Base-by-base conservation (phyloP, 2,888 invertebrate genomes). In the Saturnia japonica region DNA sequence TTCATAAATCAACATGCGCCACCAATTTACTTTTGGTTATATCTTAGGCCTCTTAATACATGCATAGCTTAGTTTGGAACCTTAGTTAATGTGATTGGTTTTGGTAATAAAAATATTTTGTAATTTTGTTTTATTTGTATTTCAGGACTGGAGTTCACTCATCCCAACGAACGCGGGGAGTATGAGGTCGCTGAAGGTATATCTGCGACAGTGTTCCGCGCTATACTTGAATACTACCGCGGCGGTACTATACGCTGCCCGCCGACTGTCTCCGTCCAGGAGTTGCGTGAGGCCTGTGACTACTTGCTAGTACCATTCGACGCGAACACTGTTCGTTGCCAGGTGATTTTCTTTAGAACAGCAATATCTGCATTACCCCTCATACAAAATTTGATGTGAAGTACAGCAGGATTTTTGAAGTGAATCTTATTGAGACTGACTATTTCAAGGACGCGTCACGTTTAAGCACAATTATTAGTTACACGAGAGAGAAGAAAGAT, bases 241-340 rank as follows among this genome's bases (percentile, higher is more conserved):
- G 97, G 97, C 25, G 99, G 99, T 4, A 94, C 97, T 51, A 98
- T 99, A 77, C 96, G 97, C 54, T 99, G 99, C 85, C 99, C 99
- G 0, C 98, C 99, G 0, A 97, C 98, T 0, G 98, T 99, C 0
- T 97, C 98, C 0, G 99, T 99, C 60, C 98, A 98, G 82, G 99
- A 99, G 90, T 90, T 99, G 76, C 95, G 99, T 74, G 99, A 99
- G 91, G 99, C 99, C 28, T 99, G 99, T 87, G 99, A 99, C 90
- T 99, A 99, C 89, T 95, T 99, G 71, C 95, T 99, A 64, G 97
- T 99, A 84, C 99, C 99, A 19, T 99, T 99, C 87, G 99, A 99
- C 93, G 98, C 99, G 14, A 96, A 96, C 77, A 99, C 99, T 64
- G 97, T 99, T 70, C 96, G 98, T 82, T 99, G 99, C 91, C 93